Base-by-base conservation (phyloP, 2,113 vertebrate species). In the Alligator mississippiensis region DNA sequence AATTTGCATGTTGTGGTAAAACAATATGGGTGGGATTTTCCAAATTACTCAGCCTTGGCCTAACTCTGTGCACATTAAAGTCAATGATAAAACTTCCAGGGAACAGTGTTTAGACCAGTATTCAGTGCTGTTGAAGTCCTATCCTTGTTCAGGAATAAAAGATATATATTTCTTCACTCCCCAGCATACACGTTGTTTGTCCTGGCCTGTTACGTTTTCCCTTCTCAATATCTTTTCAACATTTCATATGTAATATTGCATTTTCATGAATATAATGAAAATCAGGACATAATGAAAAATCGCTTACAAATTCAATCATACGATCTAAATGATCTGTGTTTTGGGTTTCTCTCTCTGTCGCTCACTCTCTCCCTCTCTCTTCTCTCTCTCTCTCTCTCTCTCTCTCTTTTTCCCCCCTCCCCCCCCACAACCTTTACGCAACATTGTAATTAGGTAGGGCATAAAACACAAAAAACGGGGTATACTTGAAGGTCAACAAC, bases 131-230 rank as follows among this genome's bases (percentile, higher is more conserved):
- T 24, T 30, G 59, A 55, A 75, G 55, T 19, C 58, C n/a, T 28
- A 0, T 14, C 13, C 4, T 61, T 85, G 47, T 63, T 91, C 0
- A 0, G 24, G 13, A 21, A 55, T 2, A 34, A n/a, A 30, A 66
- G 0, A 4, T 4, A 34, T 75, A 18, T 9, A 5, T 78, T 80
- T 0, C 0, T 59, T 85, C 19, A 1, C 54, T 58, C 59, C 61
- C 77, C 77, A 12, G 2, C 11, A 70, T 25, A 4, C 22, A 1
- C 34, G 78, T 83, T 25, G 8, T 30, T 1, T 58, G 62, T 22
- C 4, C 11, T 64, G 18, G 19, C 28, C 54, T n/a, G n/a, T 64
- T 62, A 66, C 11, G 24, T 3, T 55, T 90, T 70, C 16, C 2
- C 47, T 57, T 57, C 34, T 19, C 17, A 5, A 64, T 16, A 38